phyloP scores from a whole-genome alignment of 2,888 invertebrate species.

The Stenotaenia linearis region DNA sequence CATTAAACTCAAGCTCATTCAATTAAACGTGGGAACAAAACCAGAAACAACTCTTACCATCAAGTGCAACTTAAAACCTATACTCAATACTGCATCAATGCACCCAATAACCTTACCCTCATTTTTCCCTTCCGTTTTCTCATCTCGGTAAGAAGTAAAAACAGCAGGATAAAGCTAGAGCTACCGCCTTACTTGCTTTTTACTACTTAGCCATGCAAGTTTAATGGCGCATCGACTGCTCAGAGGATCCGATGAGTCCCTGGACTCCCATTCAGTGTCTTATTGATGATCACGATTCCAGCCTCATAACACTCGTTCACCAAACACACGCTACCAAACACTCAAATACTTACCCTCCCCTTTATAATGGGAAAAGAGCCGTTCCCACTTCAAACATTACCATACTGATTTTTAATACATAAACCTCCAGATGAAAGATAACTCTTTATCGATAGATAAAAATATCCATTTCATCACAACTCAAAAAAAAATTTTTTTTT shows the following conservation, averaged over 20 bases:
- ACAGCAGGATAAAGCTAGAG: background rate
- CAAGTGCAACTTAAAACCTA: background rate
- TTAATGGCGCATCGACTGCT: slow-evolving; percentile 26
- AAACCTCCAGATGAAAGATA: background rate
- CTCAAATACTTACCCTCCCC: background rate
- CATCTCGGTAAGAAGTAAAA: background rate
- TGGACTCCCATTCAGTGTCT: slow-evolving; percentile 23
- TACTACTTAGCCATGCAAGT: slow-evolving; percentile 26
- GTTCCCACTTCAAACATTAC: background rate
- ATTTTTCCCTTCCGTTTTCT: background rate
- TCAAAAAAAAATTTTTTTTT: too few species aligned
- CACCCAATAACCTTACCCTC: background rate
- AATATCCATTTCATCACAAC: too few species aligned
- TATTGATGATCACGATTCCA: slow-evolving; percentile 26
- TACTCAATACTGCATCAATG: background rate
- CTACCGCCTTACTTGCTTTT: slow-evolving; percentile 20
- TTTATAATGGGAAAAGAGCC: background rate
- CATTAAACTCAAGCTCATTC: slow-evolving; percentile 14
- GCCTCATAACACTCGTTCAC: slow-evolving; percentile 9
- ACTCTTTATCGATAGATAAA: background rate
- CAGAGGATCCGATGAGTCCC: slow-evolving; percentile 24
- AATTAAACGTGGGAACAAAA: slow-evolving; percentile 20
- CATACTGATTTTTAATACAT: slow-evolving; percentile 1
- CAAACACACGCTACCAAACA: slow-evolving; percentile 17
- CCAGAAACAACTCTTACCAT: slow-evolving; percentile 14